phyloP scores from a whole-genome alignment of 1,140 invertebrate species.

The Thaumatotibia leucotreta region DNA sequence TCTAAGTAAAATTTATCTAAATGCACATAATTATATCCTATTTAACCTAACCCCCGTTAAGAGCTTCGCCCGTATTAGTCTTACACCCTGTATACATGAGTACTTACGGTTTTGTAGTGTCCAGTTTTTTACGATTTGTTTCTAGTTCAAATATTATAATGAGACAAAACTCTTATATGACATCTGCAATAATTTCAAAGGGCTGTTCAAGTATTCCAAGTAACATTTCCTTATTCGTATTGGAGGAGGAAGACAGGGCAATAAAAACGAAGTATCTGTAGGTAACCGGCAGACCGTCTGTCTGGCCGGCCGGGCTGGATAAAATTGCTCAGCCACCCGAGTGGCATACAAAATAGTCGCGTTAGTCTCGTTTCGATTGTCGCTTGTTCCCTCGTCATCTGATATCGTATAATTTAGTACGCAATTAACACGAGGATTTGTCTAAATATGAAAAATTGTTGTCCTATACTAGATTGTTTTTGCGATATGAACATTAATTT shows the following conservation, averaged over 20 bases:
- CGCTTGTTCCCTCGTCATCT: background rate
- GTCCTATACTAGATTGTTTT: too few species aligned
- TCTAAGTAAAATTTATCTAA: too few species aligned
- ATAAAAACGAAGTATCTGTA: conserved; percentile 50
- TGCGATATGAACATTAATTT: too few species aligned
- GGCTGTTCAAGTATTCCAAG: background rate
- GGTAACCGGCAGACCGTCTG: conserved; percentile 34
- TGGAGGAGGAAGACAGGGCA: conserved; percentile 17
- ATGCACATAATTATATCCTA: too few species aligned
- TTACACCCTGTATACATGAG: too few species aligned
- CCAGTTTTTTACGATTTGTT: too few species aligned
- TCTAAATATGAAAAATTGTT: too few species aligned
- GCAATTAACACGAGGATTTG: background rate
- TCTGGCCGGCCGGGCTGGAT: conserved; percentile 27
- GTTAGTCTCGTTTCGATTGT: background rate
- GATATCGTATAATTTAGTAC: background rate
- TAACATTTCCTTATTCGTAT: conserved; percentile 7
- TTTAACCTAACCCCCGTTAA: too few species aligned
- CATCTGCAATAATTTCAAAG: background rate
- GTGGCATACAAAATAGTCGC: conserved; percentile 29
- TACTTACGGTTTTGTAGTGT: too few species aligned
- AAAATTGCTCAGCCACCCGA: conserved; percentile 52
- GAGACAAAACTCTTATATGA: background rate
- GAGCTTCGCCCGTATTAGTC: too few species aligned
- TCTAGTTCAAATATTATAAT: too few species aligned